Percentiles rank a stretch among this genome's conserved stretches.
These are phyloP conservation scores for Numida meleagris DNA, from an alignment of 2,113 vertebrate genomes.

Conservation along the genomic window DNA sequence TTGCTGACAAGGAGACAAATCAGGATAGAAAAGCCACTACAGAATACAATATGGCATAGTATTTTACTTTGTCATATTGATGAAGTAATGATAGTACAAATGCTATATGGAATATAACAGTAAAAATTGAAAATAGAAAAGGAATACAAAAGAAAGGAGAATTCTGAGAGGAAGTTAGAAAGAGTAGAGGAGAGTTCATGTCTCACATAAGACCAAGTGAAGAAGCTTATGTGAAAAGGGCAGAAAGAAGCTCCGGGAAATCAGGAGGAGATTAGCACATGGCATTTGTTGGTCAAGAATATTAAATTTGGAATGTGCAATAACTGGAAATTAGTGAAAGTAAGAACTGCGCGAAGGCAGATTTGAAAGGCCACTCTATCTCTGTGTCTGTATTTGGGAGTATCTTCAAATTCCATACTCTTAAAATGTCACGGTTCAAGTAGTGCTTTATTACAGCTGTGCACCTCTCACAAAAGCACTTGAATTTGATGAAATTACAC, in stretches of 20 bases:
- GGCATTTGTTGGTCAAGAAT: background rate
- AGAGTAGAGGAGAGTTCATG: background rate
- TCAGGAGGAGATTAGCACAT: background rate
- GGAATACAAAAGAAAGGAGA: background rate
- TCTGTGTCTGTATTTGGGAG: background rate
- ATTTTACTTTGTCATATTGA: background rate
- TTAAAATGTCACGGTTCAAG: background rate
- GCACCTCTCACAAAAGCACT: background rate
- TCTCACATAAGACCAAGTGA: background rate
- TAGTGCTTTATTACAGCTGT: background rate
- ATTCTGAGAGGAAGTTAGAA: background rate
- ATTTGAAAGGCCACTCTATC: background rate
- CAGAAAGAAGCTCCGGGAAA: background rate
- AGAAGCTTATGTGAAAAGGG: background rate
- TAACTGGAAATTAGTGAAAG: background rate
- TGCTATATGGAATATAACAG: rapidly evolving
- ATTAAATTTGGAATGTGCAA: background rate
- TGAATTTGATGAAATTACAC: background rate
- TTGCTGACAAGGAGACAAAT: background rate
- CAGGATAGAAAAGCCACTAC: background rate
- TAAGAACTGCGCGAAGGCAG: background rate
- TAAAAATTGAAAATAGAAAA: background rate
- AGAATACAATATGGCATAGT: background rate
- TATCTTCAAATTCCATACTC: background rate
- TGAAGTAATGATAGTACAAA: background rate